Percentiles rank a stretch among this genome's conserved stretches.
Conservation (phyloP, 2,888 invertebrate species). For the Parnassius apollo region DNA sequence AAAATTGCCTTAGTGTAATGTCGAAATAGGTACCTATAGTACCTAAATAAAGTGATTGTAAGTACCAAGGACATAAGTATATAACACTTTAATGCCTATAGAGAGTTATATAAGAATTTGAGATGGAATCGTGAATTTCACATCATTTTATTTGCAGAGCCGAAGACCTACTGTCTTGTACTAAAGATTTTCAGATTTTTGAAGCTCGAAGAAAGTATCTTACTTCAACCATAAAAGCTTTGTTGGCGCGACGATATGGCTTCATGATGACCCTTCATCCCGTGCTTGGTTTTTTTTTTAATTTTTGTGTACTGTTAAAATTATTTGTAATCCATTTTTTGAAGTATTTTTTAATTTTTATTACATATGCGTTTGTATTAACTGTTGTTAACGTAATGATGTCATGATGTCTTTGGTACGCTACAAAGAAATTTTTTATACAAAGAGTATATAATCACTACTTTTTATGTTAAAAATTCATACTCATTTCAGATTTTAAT, state of each 20-base stretch:
- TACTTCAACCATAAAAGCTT: slow-evolving; percentile 70
- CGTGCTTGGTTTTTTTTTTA: too few species aligned
- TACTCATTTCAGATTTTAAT: too few species aligned
- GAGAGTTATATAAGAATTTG: neutral
- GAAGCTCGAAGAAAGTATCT: slow-evolving; percentile 24
- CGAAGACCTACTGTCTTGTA: neutral
- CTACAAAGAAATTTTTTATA: too few species aligned
- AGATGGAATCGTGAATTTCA: too few species aligned
- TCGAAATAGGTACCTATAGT: too few species aligned
- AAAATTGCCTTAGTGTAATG: too few species aligned
- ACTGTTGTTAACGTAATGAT: too few species aligned
- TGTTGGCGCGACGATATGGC: slow-evolving; percentile 68
- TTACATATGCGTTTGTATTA: neutral
- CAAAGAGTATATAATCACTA: too few species aligned
- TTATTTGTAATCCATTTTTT: neutral
- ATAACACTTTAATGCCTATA: neutral
- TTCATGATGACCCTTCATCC: slow-evolving; percentile 48
- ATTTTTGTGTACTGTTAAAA: neutral
- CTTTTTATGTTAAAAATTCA: too few species aligned
- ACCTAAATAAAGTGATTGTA: neutral
- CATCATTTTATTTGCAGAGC: too few species aligned
- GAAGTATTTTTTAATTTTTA: neutral
- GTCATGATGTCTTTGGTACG: too few species aligned
- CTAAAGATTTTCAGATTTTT: slow-evolving; percentile 11
- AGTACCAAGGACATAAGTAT: neutral